These are phyloP conservation scores for Phylloscopus collybita DNA, from an alignment of 2,797 vertebrate genomes.

Conservation along the genomic window DNA sequence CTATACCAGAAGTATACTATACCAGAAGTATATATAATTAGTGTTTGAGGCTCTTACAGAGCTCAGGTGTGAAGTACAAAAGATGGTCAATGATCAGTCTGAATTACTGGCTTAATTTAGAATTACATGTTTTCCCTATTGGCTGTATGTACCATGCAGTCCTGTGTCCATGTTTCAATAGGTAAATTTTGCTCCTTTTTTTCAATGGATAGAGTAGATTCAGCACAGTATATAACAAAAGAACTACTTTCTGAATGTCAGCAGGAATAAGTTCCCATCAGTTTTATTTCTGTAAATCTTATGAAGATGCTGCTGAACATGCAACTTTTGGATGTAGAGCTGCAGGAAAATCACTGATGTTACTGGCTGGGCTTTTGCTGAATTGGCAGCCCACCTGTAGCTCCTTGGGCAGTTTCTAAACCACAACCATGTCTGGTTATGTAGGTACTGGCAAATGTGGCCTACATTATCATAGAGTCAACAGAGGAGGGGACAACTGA, in stretches of 20 bases:
- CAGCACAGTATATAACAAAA: not conserved
- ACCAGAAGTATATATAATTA: not conserved
- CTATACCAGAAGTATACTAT: not conserved
- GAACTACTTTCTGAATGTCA: not conserved
- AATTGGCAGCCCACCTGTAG: not conserved
- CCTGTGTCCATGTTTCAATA: not conserved
- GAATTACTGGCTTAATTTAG: not conserved
- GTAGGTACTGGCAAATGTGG: conserved; percentile 87
- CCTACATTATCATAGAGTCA: conserved; percentile 89
- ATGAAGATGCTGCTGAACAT: not conserved
- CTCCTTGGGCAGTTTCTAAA: not conserved
- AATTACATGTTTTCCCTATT: not conserved
- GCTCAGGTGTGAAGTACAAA: not conserved
- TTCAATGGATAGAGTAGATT: not conserved
- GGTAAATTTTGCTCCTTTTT: not conserved
- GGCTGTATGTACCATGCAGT: not conserved
- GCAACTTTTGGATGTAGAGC: not conserved
- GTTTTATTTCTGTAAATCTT: not conserved
- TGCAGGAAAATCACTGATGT: not conserved
- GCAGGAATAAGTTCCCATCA: not conserved
- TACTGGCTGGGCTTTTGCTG: not conserved
- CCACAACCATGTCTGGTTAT: not conserved
- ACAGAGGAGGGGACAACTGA: conserved; percentile 87
- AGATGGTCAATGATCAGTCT: not conserved
- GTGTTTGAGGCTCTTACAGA: not conserved